Percentiles rank a stretch among this genome's conserved stretches.
Evolutionary conservation across 2,797 vertebrate genomes (phyloP).

Genomic region (Cyclopterus lumpus): DNA sequence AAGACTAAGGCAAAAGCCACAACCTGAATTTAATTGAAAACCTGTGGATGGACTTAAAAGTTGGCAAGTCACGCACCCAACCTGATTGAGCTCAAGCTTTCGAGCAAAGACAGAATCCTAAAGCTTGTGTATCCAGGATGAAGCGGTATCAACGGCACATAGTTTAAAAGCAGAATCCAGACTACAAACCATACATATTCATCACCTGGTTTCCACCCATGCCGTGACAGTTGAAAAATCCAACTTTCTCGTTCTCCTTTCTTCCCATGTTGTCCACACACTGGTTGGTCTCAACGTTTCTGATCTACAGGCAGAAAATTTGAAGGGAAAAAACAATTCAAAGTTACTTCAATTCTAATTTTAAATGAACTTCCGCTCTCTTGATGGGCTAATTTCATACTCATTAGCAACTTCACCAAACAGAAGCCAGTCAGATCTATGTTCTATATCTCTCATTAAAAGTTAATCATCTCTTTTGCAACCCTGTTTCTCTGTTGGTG

Average conservation of each 20-base stretch:
- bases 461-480: neutral
- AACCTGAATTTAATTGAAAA: conserved; percentile 20
- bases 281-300: conserved; percentile 98
- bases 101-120: neutral
- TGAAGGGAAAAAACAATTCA: neutral
- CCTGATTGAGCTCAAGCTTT: conserved; percentile 8
- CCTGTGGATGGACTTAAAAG: conserved; percentile 21
- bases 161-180: neutral
- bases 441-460: conserved; percentile 21
- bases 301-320: conserved; percentile 84
- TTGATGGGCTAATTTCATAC: neutral
- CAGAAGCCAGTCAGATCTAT: neutral
- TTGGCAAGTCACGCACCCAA: conserved; percentile 21
- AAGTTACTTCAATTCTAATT: neutral
- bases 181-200: neutral
- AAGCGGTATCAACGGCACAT: conserved; percentile 5
- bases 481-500: neutral
- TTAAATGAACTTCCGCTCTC: neutral
- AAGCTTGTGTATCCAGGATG: conserved; percentile 13
- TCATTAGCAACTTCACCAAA: neutral
- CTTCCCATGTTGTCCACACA: conserved; percentile 99
- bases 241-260: conserved; percentile 98
- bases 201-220: conserved; percentile 99
- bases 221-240: conserved; percentile 98
- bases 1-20: conserved; percentile 16